Evolutionary conservation across 2,888 invertebrate species (phyloP), one percentile per base, ranked within the genome.

Genomic region (Diaphora mendica): DNA sequence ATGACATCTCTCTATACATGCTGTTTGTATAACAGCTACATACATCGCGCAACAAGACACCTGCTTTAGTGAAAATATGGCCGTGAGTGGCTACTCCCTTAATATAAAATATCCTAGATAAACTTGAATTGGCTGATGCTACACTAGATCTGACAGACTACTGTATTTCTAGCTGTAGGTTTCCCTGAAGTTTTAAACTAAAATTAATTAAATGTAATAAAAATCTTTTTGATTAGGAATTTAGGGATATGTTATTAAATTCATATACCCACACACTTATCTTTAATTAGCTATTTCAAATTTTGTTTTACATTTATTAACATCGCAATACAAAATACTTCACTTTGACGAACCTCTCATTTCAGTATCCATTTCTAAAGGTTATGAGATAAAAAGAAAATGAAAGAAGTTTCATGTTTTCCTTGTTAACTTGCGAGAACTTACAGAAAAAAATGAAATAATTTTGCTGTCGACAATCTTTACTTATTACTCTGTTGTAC

Each of bases 1-100:
- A 92, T 91, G 92, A 90, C 91, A 89, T 90, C 90, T 90, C 86
- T 83, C 81, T 90, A 87, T 89, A 89, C 87, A 85, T 83, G 85
- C 77, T 71, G 64, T 71, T 62, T 73, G 75, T 79, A 68, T 75
- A 75, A 55, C 74, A 79, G 59, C 79, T 76, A 76, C 74, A 74
- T 26, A 44, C 42, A 70, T 71, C 72, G 59, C 71, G 64, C 68
- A 68, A 68, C 64, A 68, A 59, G 48, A 55, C 73, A 84, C 75
- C 70, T 79, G 76, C 66, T 71, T 81, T 70, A 78, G 79, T 75
- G 68, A 73, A 82, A 77, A 77, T 79, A 77, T 62, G 48, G 48
- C 51, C 33, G 42, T 64, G 55, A 55, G 65, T 20, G 42, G 7
- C 26, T 20, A 67, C 62, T 59, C 59, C 15, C 44, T 15, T 33